These are phyloP conservation scores for Onychostoma macrolepis DNA, from an alignment of 2,113 vertebrate genomes.

Conservation along the genomic window DNA sequence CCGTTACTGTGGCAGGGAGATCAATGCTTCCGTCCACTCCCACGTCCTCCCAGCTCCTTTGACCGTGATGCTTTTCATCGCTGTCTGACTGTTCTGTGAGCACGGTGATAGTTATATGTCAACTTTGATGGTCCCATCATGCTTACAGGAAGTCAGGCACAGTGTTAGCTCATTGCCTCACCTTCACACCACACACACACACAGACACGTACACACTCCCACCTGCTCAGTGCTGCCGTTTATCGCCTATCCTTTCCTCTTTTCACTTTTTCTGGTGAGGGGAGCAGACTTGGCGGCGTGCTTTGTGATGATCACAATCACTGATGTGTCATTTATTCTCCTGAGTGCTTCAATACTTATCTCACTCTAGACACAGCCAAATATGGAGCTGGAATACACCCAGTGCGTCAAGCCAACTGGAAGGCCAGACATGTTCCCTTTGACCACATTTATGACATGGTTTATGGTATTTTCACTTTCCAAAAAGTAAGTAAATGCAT, in stretches of 20 bases:
- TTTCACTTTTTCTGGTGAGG: slow-evolving; percentile 40
- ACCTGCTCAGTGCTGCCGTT: slow-evolving; percentile 39
- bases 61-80: slow-evolving; percentile 12
- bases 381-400: slow-evolving; percentile 16
- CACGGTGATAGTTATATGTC: slow-evolving; percentile 48
- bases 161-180: background rate
- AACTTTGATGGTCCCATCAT: slow-evolving; percentile 48
- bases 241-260: slow-evolving; percentile 19
- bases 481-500: background rate
- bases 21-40: slow-evolving; percentile 29
- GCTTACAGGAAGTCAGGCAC: slow-evolving; percentile 48
- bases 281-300: slow-evolving; percentile 15
- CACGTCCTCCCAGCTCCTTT: background rate
- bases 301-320: slow-evolving; percentile 51
- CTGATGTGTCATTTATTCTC: slow-evolving; percentile 40
- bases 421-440: slow-evolving; percentile 58
- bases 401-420: slow-evolving; percentile 5
- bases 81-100: slow-evolving; percentile 17
- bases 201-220: slow-evolving; percentile 32
- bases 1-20: slow-evolving; percentile 15
- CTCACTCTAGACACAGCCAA: slow-evolving; percentile 33
- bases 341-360: slow-evolving; percentile 41
- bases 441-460: background rate
- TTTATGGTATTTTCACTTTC: background rate
- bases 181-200: slow-evolving; percentile 22